A percentile compares a stretch with the other conserved stretches of the same genome.
Conservation (phyloP, 1,140 invertebrate genomes). For the Drosophila ironensis region DNA sequence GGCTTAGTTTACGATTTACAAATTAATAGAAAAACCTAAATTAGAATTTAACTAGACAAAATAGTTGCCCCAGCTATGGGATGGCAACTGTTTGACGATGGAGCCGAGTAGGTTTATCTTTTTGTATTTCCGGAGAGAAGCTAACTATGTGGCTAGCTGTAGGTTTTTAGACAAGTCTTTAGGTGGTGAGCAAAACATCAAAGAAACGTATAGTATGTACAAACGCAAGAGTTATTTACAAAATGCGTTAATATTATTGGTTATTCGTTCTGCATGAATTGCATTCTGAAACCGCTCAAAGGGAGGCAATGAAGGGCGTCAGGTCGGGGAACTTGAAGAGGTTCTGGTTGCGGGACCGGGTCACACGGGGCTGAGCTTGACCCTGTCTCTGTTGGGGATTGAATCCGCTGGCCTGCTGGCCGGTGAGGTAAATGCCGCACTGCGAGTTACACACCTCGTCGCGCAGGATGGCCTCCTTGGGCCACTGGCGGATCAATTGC, state of each 20-base stretch:
- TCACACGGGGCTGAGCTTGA: slow-evolving; percentile 55
- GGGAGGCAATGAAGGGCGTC: slow-evolving; percentile 84
- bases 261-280: too few relatives aligned
- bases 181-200: slow-evolving; percentile 47
- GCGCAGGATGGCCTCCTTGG: slow-evolving; percentile 89
- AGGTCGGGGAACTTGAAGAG: slow-evolving; percentile 85
- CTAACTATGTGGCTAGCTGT: too few relatives aligned
- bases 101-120: slow-evolving; percentile 4
- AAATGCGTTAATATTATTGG: slow-evolving; percentile 24
- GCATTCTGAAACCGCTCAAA: too few relatives aligned
- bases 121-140: slow-evolving; percentile 12
- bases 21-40: slow-evolving; percentile 33
- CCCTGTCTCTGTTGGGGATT: slow-evolving; percentile 62
- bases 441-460: slow-evolving; percentile 96
- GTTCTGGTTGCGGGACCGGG: slow-evolving; percentile 81
- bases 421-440: slow-evolving; percentile 85
- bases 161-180: slow-evolving; percentile 45
- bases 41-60: slow-evolving; percentile 25
- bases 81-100: slow-evolving; percentile 9
- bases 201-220: slow-evolving; percentile 55
- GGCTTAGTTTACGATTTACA: slow-evolving; percentile 49
- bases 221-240: slow-evolving; percentile 60
- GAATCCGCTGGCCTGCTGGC: slow-evolving; percentile 61
- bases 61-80: too few relatives aligned
- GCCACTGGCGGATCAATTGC: slow-evolving; percentile 90